A percentile compares a stretch with the other conserved stretches of the same genome.
Conservation (phyloP, 2,113 vertebrate genomes). For the Varanus komodoensis region DNA sequence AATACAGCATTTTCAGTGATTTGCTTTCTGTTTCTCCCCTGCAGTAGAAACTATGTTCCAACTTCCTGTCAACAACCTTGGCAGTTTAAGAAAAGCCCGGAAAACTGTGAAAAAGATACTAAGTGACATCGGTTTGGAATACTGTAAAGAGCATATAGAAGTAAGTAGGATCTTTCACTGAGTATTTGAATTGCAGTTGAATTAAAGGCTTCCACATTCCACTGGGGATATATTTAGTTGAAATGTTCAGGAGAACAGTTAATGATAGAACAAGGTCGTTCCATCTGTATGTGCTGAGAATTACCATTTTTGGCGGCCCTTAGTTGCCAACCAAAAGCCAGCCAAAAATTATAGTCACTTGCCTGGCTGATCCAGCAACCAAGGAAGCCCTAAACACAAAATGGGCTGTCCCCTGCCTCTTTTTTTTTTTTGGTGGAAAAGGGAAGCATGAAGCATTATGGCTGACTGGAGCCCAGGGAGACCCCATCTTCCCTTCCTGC, state of each 20-base stretch:
- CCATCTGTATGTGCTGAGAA: background rate
- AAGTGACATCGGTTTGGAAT: constrained; percentile 98
- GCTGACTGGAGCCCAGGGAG: background rate
- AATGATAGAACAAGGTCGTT: background rate
- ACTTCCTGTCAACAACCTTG: constrained; percentile 99
- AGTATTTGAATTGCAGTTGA: constrained; percentile 49
- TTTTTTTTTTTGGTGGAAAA: background rate
- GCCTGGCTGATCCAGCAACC: background rate
- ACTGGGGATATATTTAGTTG: background rate
- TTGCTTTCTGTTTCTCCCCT: constrained; percentile 66
- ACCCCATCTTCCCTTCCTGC: background rate
- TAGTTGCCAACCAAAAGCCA: background rate
- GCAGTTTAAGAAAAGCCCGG: constrained; percentile 98
- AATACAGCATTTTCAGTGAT: constrained; percentile 69
- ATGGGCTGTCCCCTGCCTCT: background rate
- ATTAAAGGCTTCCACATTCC: background rate
- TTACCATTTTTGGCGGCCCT: background rate
- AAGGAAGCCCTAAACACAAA: background rate
- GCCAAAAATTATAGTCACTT: background rate
- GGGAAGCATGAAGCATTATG: background rate
- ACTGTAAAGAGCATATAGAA: constrained; percentile 96
- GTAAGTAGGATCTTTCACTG: constrained; percentile 82
- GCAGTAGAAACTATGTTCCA: constrained; percentile 98
- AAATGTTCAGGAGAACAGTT: background rate
- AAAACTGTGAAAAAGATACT: constrained; percentile 99